These are phyloP conservation scores for Bombus haemorrhoidalis DNA, from an alignment of 1,140 invertebrate genomes.

Conservation along the genomic window DNA sequence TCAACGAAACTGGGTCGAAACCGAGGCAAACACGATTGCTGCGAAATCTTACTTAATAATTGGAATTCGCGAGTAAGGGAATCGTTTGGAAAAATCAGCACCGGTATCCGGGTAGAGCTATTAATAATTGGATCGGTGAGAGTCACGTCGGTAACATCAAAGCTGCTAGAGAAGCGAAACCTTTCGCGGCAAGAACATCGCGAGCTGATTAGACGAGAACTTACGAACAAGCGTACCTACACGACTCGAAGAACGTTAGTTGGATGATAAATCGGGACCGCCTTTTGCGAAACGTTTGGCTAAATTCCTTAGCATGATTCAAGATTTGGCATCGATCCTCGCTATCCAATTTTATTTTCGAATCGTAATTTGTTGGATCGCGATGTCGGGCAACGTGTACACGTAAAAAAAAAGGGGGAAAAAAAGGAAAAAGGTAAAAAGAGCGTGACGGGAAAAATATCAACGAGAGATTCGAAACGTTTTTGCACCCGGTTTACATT, in stretches of 20 bases:
- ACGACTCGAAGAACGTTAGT: constrained; percentile 46
- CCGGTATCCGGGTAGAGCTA: constrained; percentile 27
- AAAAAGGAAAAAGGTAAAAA: not conserved
- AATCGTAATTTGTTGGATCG: not conserved
- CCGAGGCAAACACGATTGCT: not conserved
- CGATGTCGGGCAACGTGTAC: not conserved
- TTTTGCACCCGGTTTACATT: not conserved
- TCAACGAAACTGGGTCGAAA: constrained; percentile 6
- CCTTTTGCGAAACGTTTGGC: constrained; percentile 35
- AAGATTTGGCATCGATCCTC: not conserved
- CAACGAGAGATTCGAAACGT: not conserved
- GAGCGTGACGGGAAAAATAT: not conserved
- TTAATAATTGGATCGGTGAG: constrained; percentile 65
- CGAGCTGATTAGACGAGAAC: constrained; percentile 68
- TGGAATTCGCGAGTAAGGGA: not conserved
- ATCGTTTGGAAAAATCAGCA: not conserved
- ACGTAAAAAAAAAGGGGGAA: not conserved
- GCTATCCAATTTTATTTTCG: not conserved
- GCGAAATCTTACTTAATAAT: not conserved
- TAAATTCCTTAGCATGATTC: not conserved
- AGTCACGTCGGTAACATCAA: not conserved
- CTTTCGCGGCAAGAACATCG: not conserved
- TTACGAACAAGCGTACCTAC: constrained; percentile 72
- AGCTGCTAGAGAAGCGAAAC: too few relatives aligned
- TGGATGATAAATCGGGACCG: constrained; percentile 69